Conservation (phyloP, 2,888 invertebrate genomes). For the Amitus sp. region DNA sequence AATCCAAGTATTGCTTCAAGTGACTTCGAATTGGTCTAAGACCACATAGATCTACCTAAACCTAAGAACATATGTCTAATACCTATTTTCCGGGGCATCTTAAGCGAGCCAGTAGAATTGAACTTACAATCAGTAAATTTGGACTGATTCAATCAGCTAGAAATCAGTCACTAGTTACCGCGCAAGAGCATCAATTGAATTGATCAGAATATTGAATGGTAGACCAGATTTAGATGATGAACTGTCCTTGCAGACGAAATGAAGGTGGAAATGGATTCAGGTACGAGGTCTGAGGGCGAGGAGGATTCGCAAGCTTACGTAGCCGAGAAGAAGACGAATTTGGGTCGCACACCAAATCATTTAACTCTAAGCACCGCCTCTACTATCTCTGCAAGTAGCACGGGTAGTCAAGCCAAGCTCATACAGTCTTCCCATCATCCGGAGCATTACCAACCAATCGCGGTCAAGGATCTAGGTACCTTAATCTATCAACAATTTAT, state of each 20-base stretch:
- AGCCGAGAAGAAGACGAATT: slow-evolving; percentile 69
- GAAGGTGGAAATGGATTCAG: slow-evolving; percentile 71
- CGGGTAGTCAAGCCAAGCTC: slow-evolving; percentile 90
- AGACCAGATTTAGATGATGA: not conserved
- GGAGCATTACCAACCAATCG: slow-evolving; percentile 88
- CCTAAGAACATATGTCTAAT: no score
- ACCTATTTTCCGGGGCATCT: no score
- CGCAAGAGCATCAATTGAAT: no score
- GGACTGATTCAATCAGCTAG: no score
- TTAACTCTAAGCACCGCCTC: slow-evolving; percentile 92
- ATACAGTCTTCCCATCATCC: slow-evolving; percentile 95
- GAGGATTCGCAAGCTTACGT: slow-evolving; percentile 79
- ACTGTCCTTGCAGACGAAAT: slow-evolving; percentile 54
- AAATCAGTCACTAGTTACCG: no score
- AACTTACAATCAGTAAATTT: no score
- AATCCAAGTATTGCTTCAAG: no score
- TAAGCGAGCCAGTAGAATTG: no score
- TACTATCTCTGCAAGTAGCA: slow-evolving; percentile 92
- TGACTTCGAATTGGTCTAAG: no score
- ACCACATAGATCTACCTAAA: no score
- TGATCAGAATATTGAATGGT: not conserved
- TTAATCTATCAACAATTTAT: no score
- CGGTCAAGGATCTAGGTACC: slow-evolving; percentile 89
- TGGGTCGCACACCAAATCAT: slow-evolving; percentile 93
- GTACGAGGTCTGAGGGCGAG: slow-evolving; percentile 88